phyloP scores from a whole-genome alignment of 2,113 vertebrate species.

The Poicephalus gulielmi region DNA sequence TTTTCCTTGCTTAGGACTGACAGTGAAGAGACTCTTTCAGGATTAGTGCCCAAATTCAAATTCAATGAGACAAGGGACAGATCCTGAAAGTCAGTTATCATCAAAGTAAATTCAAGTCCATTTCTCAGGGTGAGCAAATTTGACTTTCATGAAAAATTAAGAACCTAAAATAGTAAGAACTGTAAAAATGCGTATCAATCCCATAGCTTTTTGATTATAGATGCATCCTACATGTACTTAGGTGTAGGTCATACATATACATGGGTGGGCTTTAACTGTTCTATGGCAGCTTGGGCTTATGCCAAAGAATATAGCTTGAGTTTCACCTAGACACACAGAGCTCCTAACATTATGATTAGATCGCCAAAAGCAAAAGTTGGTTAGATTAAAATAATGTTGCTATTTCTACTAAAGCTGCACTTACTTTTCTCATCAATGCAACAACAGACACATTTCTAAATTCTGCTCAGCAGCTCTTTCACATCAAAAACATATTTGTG shows the following conservation, averaged over 20 bases:
- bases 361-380: not conserved
- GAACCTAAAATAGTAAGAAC: fast-evolving
- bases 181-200: not conserved
- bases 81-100: not conserved
- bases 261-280: not conserved
- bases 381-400: not conserved
- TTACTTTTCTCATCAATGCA: not conserved
- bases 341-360: not conserved
- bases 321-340: not conserved
- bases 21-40: not conserved
- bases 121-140: not conserved
- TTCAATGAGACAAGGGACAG: not conserved
- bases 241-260: not conserved
- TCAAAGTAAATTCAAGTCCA: not conserved
- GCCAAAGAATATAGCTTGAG: not conserved
- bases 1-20: not conserved
- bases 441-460: not conserved
- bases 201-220: not conserved
- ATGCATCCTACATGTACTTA: not conserved
- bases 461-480: not conserved
- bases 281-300: not conserved
- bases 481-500: fast-evolving
- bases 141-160: not conserved
- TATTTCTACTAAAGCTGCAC: not conserved
- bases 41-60: not conserved